phyloP scores from a whole-genome alignment of 2,888 invertebrate genomes.

The Drosophila anomelani region DNA sequence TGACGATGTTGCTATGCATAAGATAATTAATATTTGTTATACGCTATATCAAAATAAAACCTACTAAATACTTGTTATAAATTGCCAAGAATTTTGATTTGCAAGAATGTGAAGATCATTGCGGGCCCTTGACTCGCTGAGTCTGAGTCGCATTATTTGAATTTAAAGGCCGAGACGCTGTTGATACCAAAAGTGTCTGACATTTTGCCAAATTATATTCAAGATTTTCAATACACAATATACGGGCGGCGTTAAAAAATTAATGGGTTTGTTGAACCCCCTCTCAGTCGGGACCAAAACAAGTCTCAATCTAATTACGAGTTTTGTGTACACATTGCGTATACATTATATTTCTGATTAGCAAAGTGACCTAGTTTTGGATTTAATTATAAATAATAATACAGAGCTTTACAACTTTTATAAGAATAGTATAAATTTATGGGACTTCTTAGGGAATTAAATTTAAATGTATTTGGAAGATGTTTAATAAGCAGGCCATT shows the following conservation, averaged over 20 bases:
- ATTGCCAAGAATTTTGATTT: constrained; percentile 24
- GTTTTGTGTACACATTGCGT: constrained; percentile 9
- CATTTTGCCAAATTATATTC: constrained; percentile 28
- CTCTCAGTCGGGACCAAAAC: constrained; percentile 15
- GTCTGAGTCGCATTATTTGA: neutral
- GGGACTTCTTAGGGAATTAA: too few species aligned
- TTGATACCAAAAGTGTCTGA: constrained; percentile 50
- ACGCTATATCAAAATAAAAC: constrained; percentile 51
- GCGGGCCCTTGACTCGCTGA: constrained; percentile 21
- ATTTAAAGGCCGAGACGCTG: constrained; percentile 37
- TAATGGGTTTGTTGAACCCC: constrained; percentile 48
- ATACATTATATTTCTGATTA: constrained; percentile 26
- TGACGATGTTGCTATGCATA: constrained; percentile 41
- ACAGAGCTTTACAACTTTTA: neutral
- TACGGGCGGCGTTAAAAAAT: constrained; percentile 44
- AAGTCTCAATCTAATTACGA: constrained; percentile 32
- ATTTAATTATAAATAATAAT: neutral
- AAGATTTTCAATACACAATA: constrained; percentile 31
- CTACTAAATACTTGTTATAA: constrained; percentile 62
- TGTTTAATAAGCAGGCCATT: too few species aligned
- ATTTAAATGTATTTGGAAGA: neutral
- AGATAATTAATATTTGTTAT: constrained; percentile 56
- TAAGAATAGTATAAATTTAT: too few species aligned
- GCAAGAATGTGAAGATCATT: constrained; percentile 21
- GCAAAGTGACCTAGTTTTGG: constrained; percentile 32